A percentile compares a stretch with the other conserved stretches of the same genome.
Evolutionary conservation across 2,888 invertebrate genomes (phyloP).

Genomic region (Agrotis clavis): DNA sequence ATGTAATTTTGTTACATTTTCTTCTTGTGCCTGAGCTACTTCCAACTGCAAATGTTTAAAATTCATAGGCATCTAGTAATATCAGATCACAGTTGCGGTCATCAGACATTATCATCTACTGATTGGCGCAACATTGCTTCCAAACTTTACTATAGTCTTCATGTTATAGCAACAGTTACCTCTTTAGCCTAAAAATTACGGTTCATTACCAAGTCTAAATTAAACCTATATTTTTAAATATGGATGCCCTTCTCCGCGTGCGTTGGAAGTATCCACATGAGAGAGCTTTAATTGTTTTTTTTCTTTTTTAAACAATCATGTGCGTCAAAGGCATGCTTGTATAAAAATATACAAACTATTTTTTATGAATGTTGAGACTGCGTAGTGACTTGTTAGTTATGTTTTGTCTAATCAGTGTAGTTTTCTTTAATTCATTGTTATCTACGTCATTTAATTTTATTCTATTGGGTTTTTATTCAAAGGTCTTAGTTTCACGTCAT

Average conservation of each 20-base stretch:
- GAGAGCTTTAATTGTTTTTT: constrained; percentile 46
- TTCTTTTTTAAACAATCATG: constrained; percentile 48
- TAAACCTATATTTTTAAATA: constrained; percentile 38
- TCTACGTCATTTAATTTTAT: neutral
- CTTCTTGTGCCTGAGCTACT: no score
- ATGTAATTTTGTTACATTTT: neutral
- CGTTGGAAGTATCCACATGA: constrained; percentile 34
- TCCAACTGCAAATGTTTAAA: no score
- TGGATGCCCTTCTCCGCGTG: constrained; percentile 22
- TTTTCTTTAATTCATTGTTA: constrained; percentile 26
- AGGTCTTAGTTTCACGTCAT: constrained; percentile 4
- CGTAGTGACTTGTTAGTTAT: constrained; percentile 20
- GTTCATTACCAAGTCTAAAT: constrained; percentile 8
- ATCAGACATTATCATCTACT: no score
- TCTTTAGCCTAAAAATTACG: neutral
- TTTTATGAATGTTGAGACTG: constrained; percentile 17
- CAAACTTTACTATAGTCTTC: neutral
- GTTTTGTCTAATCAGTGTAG: constrained; percentile 38
- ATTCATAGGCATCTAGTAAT: neutral
- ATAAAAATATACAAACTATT: constrained; percentile 1
- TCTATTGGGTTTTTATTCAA: neutral
- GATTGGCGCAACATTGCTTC: neutral
- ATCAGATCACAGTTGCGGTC: neutral
- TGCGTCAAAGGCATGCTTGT: constrained; percentile 48
- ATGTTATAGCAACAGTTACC: neutral